Evolutionary conservation across 2,113 vertebrate genomes (phyloP).

Genomic region (Agelaius tricolor): DNA sequence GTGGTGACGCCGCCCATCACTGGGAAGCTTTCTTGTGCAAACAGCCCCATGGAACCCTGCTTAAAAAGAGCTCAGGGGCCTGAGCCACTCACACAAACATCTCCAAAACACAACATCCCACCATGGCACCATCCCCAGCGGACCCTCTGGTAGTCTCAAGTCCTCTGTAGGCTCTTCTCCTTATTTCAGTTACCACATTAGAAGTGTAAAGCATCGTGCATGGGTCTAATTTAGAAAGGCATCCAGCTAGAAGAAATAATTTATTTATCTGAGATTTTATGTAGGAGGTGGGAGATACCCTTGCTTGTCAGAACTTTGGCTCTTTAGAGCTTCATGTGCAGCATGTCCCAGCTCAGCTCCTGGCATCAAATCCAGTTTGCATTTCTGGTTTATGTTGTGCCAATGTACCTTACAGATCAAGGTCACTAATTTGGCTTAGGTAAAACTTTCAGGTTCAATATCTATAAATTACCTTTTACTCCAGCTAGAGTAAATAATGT

Average conservation of each 20-base stretch:
- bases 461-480: not conserved
- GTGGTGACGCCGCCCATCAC: rapidly evolving
- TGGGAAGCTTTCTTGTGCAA: not conserved
- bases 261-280: not conserved
- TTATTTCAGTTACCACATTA: not conserved
- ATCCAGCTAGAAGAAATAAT: not conserved
- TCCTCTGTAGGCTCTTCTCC: not conserved
- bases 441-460: not conserved
- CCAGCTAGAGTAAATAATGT: not conserved
- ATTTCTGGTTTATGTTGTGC: not conserved
- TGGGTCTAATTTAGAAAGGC: not conserved
- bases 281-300: not conserved
- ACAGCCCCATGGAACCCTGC: not conserved
- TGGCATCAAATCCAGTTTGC: not conserved
- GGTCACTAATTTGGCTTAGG: not conserved
- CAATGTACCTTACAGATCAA: not conserved
- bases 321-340: not conserved
- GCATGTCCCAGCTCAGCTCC: not conserved
- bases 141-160: not conserved
- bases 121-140: not conserved
- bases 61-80: not conserved
- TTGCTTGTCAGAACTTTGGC: not conserved
- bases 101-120: not conserved
- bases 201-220: not conserved
- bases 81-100: not conserved